Conservation (phyloP, 2,113 vertebrate genomes). For the Campylorhamphus procurvoides region DNA sequence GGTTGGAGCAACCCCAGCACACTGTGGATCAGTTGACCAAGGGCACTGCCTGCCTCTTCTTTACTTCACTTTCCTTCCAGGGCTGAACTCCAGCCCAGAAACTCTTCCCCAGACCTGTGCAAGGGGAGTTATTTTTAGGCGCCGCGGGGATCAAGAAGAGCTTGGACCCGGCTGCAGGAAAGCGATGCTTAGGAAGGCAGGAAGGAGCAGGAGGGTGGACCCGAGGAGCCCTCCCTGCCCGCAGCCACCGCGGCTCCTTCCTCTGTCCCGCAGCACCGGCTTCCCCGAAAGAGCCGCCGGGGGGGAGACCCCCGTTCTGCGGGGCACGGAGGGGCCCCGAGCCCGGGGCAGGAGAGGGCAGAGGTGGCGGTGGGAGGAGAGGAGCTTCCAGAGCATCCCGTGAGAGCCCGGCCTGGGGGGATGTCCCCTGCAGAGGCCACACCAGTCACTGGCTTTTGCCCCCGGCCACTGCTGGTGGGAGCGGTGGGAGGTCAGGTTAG, state of each 20-base stretch:
- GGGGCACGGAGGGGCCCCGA: rapidly evolving
- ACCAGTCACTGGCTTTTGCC: neutral
- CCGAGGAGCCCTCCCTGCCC: constrained; percentile 32
- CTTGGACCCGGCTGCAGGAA: constrained; percentile 48
- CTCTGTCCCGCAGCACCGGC: neutral
- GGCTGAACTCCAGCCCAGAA: neutral
- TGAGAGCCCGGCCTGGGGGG: neutral
- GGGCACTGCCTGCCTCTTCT: neutral
- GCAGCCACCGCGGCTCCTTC: constrained; percentile 68
- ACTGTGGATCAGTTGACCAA: rapidly evolving
- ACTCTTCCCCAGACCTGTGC: neutral
- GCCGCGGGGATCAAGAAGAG: neutral
- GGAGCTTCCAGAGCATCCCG: neutral
- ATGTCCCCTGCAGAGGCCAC: neutral
- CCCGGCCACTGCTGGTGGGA: neutral
- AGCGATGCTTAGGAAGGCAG: constrained; percentile 33
- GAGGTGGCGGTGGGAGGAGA: neutral
- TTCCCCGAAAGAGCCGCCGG: neutral
- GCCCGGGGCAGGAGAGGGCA: neutral
- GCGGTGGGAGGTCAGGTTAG: neutral
- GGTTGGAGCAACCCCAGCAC: neutral
- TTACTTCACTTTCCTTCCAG: neutral
- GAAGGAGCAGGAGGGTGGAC: constrained; percentile 63
- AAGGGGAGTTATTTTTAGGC: constrained; percentile 53
- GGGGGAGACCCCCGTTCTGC: neutral